These are phyloP conservation scores for Nyctereutes procyonoides DNA, from an alignment of 2,113 vertebrate species.

Conservation along the genomic window DNA sequence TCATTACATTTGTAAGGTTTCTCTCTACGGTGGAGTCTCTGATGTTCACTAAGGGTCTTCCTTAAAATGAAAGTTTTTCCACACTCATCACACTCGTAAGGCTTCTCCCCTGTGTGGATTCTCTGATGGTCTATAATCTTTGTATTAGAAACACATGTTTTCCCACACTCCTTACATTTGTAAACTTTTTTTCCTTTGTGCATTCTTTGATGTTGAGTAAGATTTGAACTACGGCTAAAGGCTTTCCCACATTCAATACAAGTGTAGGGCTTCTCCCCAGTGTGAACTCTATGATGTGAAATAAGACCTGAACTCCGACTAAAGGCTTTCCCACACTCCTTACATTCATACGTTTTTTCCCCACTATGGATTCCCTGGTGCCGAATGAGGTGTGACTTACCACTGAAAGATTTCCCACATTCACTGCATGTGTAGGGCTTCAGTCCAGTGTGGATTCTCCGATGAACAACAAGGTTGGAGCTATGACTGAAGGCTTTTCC, in stretches of 20 bases:
- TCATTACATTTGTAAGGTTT: conserved; percentile 80
- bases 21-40: conserved; percentile 82
- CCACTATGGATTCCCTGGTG: conserved; percentile 80
- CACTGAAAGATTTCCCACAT: conserved; percentile 79
- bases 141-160: conserved; percentile 75
- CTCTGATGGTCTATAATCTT: conserved; percentile 82
- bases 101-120: conserved; percentile 81
- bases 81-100: conserved; percentile 78
- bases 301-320: conserved; percentile 80
- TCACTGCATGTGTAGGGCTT: conserved; percentile 72
- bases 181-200: conserved; percentile 80
- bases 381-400: conserved; percentile 78
- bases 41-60: conserved; percentile 78
- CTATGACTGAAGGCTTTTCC: conserved; percentile 80
- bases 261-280: conserved; percentile 83
- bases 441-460: conserved; percentile 78
- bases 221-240: conserved; percentile 82
- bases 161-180: conserved; percentile 81
- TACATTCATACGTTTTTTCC: conserved; percentile 75
- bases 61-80: conserved; percentile 80
- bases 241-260: conserved; percentile 82
- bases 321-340: conserved; percentile 83
- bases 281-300: conserved; percentile 82
- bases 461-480: conserved; percentile 79
- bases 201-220: conserved; percentile 83